Evolutionary conservation across 2,888 invertebrate species (phyloP).

Genomic region (Theretra japonica): DNA sequence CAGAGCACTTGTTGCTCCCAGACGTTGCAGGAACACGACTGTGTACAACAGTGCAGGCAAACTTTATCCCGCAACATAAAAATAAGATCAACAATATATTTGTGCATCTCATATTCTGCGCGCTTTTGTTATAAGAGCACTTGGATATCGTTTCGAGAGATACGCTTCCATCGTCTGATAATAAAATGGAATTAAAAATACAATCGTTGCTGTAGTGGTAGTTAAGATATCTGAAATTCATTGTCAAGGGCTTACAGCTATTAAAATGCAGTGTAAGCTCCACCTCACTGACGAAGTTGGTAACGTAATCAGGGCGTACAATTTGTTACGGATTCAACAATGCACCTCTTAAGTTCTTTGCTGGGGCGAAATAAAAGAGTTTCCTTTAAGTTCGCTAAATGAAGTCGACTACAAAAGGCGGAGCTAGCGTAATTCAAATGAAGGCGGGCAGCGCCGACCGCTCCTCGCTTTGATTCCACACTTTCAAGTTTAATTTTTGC

Average conservation of each 20-base stretch:
- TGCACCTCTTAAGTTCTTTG: conserved; percentile 81
- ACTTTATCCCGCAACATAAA: conserved; percentile 58
- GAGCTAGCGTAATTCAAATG: conserved; percentile 80
- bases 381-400: conserved; percentile 80
- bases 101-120: conserved; percentile 14
- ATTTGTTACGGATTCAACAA: conserved; percentile 84
- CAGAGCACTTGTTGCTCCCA: conserved; percentile 56
- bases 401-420: conserved; percentile 83
- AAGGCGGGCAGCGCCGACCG: conserved; percentile 67
- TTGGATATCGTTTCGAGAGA: not conserved
- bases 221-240: conserved; percentile 53
- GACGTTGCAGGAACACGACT: conserved; percentile 42
- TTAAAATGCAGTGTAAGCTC: conserved; percentile 71
- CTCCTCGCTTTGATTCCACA: conserved; percentile 76
- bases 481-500: conserved; percentile 79
- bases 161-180: not conserved
- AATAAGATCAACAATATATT: conserved; percentile 41
- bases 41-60: conserved; percentile 56
- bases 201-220: not conserved
- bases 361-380: conserved; percentile 75
- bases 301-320: conserved; percentile 79
- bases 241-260: conserved; percentile 55
- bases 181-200: not conserved
- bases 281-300: conserved; percentile 61
- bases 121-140: not conserved